A percentile compares a stretch with the other conserved stretches of the same genome.
phyloP scores from a whole-genome alignment of 1,140 invertebrate species.

The Ostrea edulis region DNA sequence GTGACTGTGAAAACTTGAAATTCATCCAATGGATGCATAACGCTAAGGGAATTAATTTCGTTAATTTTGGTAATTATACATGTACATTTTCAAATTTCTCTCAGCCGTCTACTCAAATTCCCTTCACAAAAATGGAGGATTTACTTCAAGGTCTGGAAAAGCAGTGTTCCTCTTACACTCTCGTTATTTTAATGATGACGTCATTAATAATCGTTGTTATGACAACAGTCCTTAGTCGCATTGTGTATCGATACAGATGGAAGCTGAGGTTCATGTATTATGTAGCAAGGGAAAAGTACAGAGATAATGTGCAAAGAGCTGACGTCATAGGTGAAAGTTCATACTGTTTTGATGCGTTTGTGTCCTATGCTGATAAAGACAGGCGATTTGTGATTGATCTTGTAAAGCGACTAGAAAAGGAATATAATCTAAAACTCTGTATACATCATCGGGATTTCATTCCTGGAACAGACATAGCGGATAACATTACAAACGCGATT shows the following conservation, averaged over 20 bases:
- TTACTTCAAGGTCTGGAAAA: neutral
- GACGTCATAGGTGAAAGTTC: neutral
- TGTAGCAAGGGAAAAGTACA: constrained; percentile 21
- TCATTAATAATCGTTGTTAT: neutral
- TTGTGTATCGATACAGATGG: constrained; percentile 19
- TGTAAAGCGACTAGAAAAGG: constrained; percentile 53
- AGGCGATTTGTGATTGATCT: constrained; percentile 54
- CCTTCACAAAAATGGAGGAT: constrained; percentile 2
- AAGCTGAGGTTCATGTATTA: constrained; percentile 18
- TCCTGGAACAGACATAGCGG: constrained; percentile 80
- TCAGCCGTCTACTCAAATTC: neutral
- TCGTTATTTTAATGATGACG: neutral
- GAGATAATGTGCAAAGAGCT: neutral
- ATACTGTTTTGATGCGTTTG: constrained; percentile 73
- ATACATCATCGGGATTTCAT: constrained; percentile 68
- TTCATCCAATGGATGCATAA: constrained; percentile 5
- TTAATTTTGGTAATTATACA: neutral
- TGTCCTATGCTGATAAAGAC: constrained; percentile 65
- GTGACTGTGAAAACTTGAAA: constrained; percentile 6
- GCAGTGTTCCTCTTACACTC: constrained; percentile 6
- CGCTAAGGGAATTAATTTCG: neutral
- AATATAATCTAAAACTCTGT: constrained; percentile 60
- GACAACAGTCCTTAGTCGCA: neutral
- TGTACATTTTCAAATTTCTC: neutral
- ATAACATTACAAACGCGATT: constrained; percentile 83